Evolutionary conservation across 64 coral and sea anemone species (phyloP), one percentile per base, ranked within the genome.

Genomic region (Platygyra sinensis): DNA sequence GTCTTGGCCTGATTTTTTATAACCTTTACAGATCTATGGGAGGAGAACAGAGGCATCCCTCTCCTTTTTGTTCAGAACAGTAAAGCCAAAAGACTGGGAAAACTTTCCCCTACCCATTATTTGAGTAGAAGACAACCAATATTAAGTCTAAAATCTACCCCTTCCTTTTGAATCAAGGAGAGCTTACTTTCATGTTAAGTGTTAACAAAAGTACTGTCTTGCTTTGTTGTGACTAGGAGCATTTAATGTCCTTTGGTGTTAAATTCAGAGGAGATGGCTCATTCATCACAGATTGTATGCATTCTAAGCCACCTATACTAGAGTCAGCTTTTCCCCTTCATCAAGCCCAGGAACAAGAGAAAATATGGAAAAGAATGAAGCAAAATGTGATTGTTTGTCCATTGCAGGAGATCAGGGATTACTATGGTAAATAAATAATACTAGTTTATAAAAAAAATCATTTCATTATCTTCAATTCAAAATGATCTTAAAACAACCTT

Each of bases 331-430:
- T 77, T 55, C 87, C 96, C 74, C 88, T 98, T 81, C 96, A 98
- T 77, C 87, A 98, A 74, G 80, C 77, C 57, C 55, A 87, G 64
- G 87, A 87, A 30, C 87, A 95, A 83, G 86, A 89, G 29, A 86
- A 89, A 14, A 80, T 98, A 63, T 98, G 96, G 96, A 95, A 79
- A 63, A 95, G 65, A 90, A 98, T 98, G 78, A 98, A 98, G 24
- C 78, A 91, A 51, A 98, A 95, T 76, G 89, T 93, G 62, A 89
- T 98, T 74, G 50, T 89, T 19, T 98, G 93, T 77, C 96, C 96
- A 55, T 78, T 95, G 29, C 77, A 93, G 74, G 96, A 98, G 60
- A 98, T 98, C 20, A 93, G 96, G 46, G 96, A 98, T 79, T 98
- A 98, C 50, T 98, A 92, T 91, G 96, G 96, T 98, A 95, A 81